Conservation (phyloP, 2,888 invertebrate genomes). For the Lomographa bimaculata region DNA sequence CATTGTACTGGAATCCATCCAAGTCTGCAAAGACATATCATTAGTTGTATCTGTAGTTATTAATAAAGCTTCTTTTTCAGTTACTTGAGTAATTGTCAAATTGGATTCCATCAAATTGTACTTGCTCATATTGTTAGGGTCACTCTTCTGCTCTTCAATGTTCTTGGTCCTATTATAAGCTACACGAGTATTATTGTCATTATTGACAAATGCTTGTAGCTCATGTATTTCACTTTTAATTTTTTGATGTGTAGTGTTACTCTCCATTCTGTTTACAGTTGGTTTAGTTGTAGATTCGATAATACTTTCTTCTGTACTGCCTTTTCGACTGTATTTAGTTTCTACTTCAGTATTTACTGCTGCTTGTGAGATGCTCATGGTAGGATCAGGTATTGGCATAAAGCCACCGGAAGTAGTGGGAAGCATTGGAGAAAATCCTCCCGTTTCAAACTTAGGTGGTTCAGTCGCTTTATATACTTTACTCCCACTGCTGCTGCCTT, state of each 20-base stretch:
- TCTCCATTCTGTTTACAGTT: slow-evolving; percentile 49
- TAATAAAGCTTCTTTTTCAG: slow-evolving; percentile 69
- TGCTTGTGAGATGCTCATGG: slow-evolving; percentile 49
- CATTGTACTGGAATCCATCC: slow-evolving; percentile 67
- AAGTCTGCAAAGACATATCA: slow-evolving; percentile 70
- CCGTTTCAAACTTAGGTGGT: slow-evolving; percentile 87
- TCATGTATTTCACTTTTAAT: slow-evolving; percentile 75
- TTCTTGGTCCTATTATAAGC: slow-evolving; percentile 74
- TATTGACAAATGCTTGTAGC: slow-evolving; percentile 64
- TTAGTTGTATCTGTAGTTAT: slow-evolving; percentile 75
- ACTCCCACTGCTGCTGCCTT: slow-evolving; percentile 35
- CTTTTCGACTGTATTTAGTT: slow-evolving; percentile 46
- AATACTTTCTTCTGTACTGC: slow-evolving; percentile 45
- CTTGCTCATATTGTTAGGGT: slow-evolving; percentile 64
- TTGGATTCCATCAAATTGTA: slow-evolving; percentile 76
- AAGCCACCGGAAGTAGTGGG: slow-evolving; percentile 89
- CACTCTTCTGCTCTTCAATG: slow-evolving; percentile 67
- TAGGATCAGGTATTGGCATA: slow-evolving; percentile 84
- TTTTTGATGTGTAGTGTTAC: slow-evolving; percentile 65
- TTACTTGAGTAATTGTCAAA: slow-evolving; percentile 68
- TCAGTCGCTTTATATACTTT: slow-evolving; percentile 69
- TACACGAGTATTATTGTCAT: slow-evolving; percentile 69
- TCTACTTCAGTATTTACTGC: slow-evolving; percentile 40
- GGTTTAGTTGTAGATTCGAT: slow-evolving; percentile 49
- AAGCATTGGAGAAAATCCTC: slow-evolving; percentile 90